phyloP scores from a whole-genome alignment of 2,113 vertebrate genomes.

The Ciconia maguari region DNA sequence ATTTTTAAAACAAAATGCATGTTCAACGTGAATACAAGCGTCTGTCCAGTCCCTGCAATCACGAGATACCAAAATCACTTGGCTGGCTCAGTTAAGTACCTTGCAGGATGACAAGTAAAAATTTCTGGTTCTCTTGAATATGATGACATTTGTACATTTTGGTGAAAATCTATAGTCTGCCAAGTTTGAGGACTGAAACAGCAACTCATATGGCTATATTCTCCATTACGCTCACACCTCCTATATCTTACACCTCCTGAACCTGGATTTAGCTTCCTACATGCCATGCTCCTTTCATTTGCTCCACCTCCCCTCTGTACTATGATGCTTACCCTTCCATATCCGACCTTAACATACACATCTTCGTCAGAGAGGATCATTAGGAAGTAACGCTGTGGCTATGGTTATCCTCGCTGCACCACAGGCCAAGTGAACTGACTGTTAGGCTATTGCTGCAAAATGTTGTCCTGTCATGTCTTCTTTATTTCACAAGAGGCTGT shows the following conservation, averaged over 20 bases:
- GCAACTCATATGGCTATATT: not conserved
- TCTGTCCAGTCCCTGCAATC: not conserved
- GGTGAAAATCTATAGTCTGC: not conserved
- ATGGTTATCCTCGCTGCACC: not conserved
- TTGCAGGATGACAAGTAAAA: not conserved
- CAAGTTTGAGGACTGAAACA: not conserved
- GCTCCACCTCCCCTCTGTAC: not conserved
- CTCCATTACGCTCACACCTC: not conserved
- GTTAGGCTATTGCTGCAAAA: not conserved
- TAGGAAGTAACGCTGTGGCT: not conserved
- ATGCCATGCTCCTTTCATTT: rapidly evolving
- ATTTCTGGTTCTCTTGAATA: not conserved
- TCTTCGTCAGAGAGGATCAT: not conserved
- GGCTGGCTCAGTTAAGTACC: not conserved
- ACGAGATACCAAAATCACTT: not conserved
- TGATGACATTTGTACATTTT: not conserved
- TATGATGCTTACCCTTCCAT: not conserved
- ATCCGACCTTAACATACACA: not conserved
- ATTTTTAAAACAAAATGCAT: not conserved
- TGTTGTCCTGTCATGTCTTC: not conserved
- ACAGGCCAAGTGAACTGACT: not conserved
- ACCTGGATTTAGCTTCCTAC: not conserved
- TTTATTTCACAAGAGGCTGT: not conserved
- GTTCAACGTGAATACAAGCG: not conserved
- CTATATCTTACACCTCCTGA: not conserved